A percentile compares a stretch with the other conserved stretches of the same genome.
phyloP scores from a whole-genome alignment of 2,113 vertebrate genomes.

The Montifringilla adamsi region DNA sequence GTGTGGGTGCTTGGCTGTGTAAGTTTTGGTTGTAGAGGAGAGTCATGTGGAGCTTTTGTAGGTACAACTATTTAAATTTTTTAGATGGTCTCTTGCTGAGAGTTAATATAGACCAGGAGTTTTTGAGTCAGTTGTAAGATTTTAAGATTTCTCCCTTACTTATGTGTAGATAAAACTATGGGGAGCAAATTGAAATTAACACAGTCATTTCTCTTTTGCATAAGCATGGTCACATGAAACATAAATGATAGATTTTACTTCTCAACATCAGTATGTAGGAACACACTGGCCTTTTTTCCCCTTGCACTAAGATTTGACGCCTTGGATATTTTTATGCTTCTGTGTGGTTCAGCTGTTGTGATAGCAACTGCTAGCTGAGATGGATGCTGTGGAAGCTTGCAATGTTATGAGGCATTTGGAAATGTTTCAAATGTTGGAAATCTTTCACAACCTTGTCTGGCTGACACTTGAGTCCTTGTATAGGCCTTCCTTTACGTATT shows the following conservation, averaged over 20 bases:
- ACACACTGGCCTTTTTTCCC: neutral
- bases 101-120: neutral
- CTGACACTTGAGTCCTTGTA: neutral
- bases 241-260: neutral
- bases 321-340: conserved; percentile 7
- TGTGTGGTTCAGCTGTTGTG: conserved; percentile 48
- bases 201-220: neutral
- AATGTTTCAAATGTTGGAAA: conserved; percentile 38
- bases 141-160: neutral
- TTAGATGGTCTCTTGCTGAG: neutral
- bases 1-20: neutral
- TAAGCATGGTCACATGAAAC: neutral
- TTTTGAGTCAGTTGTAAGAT: neutral
- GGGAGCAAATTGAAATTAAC: neutral
- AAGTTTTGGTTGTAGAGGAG: neutral
- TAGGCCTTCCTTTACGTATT: neutral
- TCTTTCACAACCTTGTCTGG: neutral
- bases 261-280: neutral
- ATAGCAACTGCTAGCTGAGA: conserved; percentile 31
- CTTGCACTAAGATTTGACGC: neutral
- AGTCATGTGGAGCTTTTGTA: neutral
- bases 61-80: neutral
- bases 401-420: conserved; percentile 53
- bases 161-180: neutral
- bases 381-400: conserved; percentile 14